Conservation (phyloP, 2,888 invertebrate species). For the Conchocele bisecta region DNA sequence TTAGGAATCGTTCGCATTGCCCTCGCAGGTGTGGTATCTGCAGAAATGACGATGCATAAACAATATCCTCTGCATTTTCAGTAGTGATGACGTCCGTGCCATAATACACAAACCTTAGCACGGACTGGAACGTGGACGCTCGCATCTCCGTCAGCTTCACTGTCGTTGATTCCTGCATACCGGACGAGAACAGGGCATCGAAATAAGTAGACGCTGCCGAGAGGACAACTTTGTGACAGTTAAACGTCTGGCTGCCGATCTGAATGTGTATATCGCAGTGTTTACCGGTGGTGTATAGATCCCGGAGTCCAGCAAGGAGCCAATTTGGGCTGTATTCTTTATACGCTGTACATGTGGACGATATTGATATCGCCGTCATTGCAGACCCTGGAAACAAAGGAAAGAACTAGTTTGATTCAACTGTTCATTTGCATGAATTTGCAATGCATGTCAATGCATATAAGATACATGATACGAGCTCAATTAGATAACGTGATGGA, state of each 20-base stretch:
- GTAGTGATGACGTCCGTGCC: slow-evolving; percentile 38
- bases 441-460: no score
- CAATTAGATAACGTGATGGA: no score
- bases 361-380: no score
- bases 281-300: slow-evolving; percentile 42
- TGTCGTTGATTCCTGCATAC: slow-evolving; percentile 52
- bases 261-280: slow-evolving; percentile 52
- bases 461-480: no score
- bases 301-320: slow-evolving; percentile 43
- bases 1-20: slow-evolving; percentile 56
- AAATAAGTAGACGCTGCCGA: slow-evolving; percentile 61
- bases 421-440: no score
- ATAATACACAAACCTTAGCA: slow-evolving; percentile 53
- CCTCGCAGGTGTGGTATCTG: slow-evolving; percentile 47
- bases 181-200: slow-evolving; percentile 64
- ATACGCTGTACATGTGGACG: no score
- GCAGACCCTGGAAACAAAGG: no score
- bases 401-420: no score
- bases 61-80: slow-evolving; percentile 48
- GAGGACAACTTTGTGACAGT: slow-evolving; percentile 59
- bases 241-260: slow-evolving; percentile 47
- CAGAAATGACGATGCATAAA: slow-evolving; percentile 48
- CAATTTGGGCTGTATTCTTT: no score
- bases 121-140: slow-evolving; percentile 35
- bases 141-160: slow-evolving; percentile 40